Evolutionary conservation across 2,113 vertebrate species (phyloP).

Genomic region (Oryzias woworae): DNA sequence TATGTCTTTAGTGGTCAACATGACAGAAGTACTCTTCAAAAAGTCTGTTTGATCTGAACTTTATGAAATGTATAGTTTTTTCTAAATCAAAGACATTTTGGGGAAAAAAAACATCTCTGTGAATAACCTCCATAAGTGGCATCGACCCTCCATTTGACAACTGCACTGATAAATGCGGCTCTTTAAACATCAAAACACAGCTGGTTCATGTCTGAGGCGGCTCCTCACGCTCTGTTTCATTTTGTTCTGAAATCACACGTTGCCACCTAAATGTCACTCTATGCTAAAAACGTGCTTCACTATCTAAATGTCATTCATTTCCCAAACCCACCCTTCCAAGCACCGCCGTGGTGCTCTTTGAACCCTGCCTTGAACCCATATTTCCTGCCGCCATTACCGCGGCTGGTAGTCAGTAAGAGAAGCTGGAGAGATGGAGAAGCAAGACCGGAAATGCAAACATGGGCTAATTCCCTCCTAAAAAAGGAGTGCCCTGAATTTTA

Average conservation of each 20-base stretch:
- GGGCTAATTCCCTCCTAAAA: background rate
- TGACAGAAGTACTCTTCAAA: too few relatives aligned
- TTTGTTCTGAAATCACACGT: slow-evolving; percentile 34
- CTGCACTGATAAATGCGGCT: slow-evolving; percentile 37
- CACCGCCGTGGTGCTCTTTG: slow-evolving; percentile 68
- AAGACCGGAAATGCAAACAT: background rate
- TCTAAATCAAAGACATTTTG: background rate
- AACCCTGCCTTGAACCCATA: slow-evolving; percentile 73
- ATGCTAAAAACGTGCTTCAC: slow-evolving; percentile 62
- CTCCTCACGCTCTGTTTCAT: slow-evolving; percentile 30
- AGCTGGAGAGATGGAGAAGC: slow-evolving; percentile 24
- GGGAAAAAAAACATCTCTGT: background rate
- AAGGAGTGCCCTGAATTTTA: too few relatives aligned
- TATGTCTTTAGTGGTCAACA: too few relatives aligned
- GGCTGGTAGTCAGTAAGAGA: slow-evolving; percentile 26
- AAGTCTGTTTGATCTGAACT: too few relatives aligned
- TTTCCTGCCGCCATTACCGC: slow-evolving; percentile 70
- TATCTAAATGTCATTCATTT: slow-evolving; percentile 69
- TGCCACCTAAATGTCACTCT: slow-evolving; percentile 64
- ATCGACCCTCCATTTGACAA: slow-evolving; percentile 29
- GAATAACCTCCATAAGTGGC: background rate
- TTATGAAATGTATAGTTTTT: too few relatives aligned
- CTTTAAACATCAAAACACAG: slow-evolving; percentile 60
- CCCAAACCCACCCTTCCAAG: slow-evolving; percentile 55
- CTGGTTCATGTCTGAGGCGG: slow-evolving; percentile 32